Evolutionary conservation across 2,797 vertebrate genomes (phyloP).

Genomic region (Mus spretus): DNA sequence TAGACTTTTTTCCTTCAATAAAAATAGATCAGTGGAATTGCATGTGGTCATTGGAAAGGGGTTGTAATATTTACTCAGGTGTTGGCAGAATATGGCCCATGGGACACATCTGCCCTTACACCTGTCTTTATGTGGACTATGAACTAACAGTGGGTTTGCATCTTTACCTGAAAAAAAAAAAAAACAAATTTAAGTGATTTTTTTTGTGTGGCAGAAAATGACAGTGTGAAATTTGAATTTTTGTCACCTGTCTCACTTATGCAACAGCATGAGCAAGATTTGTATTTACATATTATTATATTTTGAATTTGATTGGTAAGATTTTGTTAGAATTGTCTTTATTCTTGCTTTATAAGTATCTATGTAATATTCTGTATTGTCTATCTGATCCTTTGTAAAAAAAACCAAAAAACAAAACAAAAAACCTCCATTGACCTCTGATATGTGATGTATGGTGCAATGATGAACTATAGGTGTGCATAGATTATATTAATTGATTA

Average conservation of each 20-base stretch:
- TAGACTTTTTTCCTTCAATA: neutral
- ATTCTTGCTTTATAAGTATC: neutral
- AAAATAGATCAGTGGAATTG: slow-evolving; percentile 14
- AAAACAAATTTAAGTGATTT: neutral
- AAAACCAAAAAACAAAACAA: neutral
- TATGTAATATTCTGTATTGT: neutral
- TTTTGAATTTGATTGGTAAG: slow-evolving; percentile 44
- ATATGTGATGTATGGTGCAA: neutral
- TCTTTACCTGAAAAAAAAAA: slow-evolving; percentile 1
- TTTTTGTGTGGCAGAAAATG: slow-evolving; percentile 38
- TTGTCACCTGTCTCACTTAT: neutral
- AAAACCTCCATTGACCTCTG: neutral
- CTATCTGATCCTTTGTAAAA: neutral
- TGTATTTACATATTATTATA: slow-evolving; percentile 4
- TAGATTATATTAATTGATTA: neutral
- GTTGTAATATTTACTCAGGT: slow-evolving; percentile 6
- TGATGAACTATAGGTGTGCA: neutral
- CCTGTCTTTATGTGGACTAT: neutral
- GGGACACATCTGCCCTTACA: neutral
- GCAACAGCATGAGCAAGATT: neutral
- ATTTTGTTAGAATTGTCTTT: slow-evolving; percentile 16
- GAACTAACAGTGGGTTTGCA: neutral
- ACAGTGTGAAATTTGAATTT: slow-evolving; percentile 49
- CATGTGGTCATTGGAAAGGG: neutral
- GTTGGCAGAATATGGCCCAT: neutral